These are phyloP conservation scores for Myotis brandtii DNA, from an alignment of 2,113 vertebrate species.

Conservation along the genomic window DNA sequence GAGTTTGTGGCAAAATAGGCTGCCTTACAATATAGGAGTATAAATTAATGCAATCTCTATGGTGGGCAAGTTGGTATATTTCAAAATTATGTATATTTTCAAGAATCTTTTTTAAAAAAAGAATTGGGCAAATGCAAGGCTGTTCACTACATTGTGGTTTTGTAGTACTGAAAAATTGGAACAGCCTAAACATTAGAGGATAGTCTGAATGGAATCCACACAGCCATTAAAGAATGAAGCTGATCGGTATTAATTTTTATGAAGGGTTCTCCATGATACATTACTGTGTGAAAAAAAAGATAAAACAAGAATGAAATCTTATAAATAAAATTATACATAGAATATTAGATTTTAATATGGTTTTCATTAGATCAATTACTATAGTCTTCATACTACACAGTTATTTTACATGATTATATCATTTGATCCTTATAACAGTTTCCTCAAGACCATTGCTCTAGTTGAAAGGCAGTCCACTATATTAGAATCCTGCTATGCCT, in stretches of 20 bases:
- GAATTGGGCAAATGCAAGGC: background rate
- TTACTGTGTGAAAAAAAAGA: background rate
- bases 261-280: background rate
- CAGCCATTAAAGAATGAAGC: background rate
- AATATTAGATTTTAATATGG: background rate
- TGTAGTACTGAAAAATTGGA: conserved; percentile 26
- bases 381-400: background rate
- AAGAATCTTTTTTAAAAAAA: conserved; percentile 32
- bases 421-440: conserved; percentile 24
- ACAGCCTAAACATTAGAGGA: background rate
- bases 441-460: background rate
- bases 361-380: conserved; percentile 24
- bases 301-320: background rate
- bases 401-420: background rate
- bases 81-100: conserved; percentile 24
- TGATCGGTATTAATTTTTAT: conserved; percentile 38
- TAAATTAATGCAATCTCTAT: background rate
- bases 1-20: background rate
- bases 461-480: background rate
- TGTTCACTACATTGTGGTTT: background rate
- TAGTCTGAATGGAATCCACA: background rate
- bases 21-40: background rate
- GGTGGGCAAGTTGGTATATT: background rate
- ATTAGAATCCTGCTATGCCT: background rate
- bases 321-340: background rate